Conservation (phyloP, 2,888 invertebrate species). For the Merodon equestris region DNA sequence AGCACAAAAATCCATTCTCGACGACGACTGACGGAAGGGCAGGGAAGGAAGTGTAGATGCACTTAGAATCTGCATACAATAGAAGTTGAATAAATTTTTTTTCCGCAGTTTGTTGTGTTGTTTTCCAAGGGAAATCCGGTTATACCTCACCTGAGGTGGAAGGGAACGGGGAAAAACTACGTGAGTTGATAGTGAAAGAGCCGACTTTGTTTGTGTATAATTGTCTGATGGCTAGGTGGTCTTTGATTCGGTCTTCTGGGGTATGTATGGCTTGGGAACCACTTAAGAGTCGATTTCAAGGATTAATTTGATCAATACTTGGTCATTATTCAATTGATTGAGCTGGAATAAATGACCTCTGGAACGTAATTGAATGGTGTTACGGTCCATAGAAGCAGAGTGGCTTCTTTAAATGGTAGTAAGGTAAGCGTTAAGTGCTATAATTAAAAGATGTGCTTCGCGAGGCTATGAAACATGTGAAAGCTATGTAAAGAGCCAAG, state of each 20-base stretch:
- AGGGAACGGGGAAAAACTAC: conserved; percentile 2
- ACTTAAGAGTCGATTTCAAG: conserved; percentile 24
- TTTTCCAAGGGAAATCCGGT: conserved; percentile 29
- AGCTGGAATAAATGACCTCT: conserved; percentile 2
- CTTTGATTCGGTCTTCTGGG: conserved; percentile 1
- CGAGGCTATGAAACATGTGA: no score
- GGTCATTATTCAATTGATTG: not conserved
- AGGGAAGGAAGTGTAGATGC: conserved; percentile 23
- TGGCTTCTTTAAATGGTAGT: no score
- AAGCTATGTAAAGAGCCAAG: no score
- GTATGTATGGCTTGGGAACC: conserved; percentile 11
- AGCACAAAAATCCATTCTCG: conserved; percentile 1
- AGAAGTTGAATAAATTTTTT: conserved; percentile 30
- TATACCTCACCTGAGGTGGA: conserved; percentile 15
- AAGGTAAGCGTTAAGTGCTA: no score
- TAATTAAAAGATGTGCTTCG: no score
- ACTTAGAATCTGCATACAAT: conserved; percentile 41
- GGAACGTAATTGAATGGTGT: no score
- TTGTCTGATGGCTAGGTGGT: conserved; percentile 6
- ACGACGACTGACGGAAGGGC: conserved; percentile 1
- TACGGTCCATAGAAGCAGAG: no score
- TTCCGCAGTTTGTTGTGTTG: not conserved
- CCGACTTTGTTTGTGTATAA: not conserved
- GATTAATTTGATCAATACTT: conserved; percentile 5
- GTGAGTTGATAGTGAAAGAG: conserved; percentile 24